phyloP scores from a whole-genome alignment of 2,113 vertebrate genomes.

The Microcebus griseorufus region DNA sequence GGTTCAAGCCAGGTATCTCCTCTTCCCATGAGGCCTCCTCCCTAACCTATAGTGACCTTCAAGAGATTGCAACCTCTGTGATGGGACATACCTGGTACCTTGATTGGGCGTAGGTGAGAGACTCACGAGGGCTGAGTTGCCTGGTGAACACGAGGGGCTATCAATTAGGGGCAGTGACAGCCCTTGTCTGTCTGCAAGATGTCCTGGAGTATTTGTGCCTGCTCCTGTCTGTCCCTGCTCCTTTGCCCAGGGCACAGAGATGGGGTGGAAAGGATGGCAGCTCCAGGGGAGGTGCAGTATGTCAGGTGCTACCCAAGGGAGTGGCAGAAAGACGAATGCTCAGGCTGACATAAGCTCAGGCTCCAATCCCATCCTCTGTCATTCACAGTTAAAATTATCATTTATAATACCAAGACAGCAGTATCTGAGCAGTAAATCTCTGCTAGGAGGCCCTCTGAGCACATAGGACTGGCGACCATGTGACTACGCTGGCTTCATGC shows the following conservation, averaged over 20 bases:
- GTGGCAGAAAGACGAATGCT: accelerated
- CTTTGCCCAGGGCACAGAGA: accelerated
- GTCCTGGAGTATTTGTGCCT: background rate
- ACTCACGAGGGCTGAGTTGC: background rate
- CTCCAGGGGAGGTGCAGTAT: accelerated
- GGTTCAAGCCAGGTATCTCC: accelerated
- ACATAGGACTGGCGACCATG: background rate
- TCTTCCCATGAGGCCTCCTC: background rate
- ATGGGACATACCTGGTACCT: background rate
- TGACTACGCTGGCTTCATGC: accelerated
- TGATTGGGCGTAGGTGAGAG: background rate
- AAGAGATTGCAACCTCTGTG: background rate
- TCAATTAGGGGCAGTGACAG: background rate
- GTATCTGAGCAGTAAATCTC: background rate
- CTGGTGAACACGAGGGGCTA: background rate
- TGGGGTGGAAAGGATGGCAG: too few relatives aligned
- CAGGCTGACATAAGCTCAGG: background rate
- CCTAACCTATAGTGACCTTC: background rate
- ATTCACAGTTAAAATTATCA: background rate
- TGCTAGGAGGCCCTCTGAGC: background rate
- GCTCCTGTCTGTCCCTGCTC: background rate
- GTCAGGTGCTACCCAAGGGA: background rate
- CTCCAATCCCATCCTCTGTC: background rate
- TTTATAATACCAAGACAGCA: background rate
- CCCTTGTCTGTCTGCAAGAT: background rate